Base-by-base conservation (phyloP, 2,797 vertebrate genomes). In the Halcyon smyrnensis region DNA sequence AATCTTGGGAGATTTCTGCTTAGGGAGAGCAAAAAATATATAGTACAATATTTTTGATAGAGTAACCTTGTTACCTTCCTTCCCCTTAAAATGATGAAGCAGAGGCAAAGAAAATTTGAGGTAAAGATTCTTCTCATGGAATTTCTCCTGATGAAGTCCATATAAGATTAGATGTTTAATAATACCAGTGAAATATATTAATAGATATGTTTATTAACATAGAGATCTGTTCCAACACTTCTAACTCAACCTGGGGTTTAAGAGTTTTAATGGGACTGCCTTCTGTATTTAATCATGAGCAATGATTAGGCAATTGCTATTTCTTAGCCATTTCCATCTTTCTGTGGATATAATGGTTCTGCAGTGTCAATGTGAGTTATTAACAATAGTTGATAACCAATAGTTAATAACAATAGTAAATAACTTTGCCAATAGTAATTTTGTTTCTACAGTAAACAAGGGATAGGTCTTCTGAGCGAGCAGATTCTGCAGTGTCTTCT, bases 11-110 rank as follows among this genome's bases (percentile, higher is more conserved):
- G 11, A 45, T 69, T 53, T 78, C 17, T 87, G 12, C 19, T 67
- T 9, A 12, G 3, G 12, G 20, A 3, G 12, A 18, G 12, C 3
- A 9, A 30, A 34, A 59, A 13, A 3, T 28, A 14, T 37, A 2
- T 56, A 34, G 11, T 39, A 23, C 14, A 25, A 11, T 57, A 32
- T 80, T 74, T 21, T 20, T 56, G 30, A 24, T 45, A 4, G n/a
- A 48, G 30, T 69, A 76, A 41, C 50, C 65, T 82, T 1, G 0
- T 80, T 74, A 64, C 8, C 5, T 59, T 39, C 8, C 8, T 39
- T 73, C 5, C 62, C 87, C 87, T 65, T 32, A 54, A 79, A 81
- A 76, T 43, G 1, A 8, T 54, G 24, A 70, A 30, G 43, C 23
- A n/a, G 4, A 59, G 15, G 2, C 27, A 87, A 68, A 59, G n/a